Conservation (phyloP, 2,888 invertebrate genomes). For the Phengaris arion region DNA sequence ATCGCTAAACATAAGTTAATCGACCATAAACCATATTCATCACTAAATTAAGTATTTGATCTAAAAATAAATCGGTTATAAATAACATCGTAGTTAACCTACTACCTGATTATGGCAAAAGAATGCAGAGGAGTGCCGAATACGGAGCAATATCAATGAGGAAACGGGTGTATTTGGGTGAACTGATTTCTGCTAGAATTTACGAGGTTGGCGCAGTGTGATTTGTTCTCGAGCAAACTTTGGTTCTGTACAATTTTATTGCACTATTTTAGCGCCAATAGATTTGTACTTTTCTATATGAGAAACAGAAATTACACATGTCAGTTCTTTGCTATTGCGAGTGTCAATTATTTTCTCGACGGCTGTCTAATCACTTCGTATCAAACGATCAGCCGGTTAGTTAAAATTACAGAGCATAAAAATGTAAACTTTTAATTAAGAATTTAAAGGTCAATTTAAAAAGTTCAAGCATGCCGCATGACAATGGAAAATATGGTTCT, state of each 20-base stretch:
- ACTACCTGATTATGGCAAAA: constrained; percentile 4
- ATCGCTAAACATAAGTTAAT: neutral
- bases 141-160: constrained; percentile 4
- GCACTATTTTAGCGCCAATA: neutral
- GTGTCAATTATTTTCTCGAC: too few relatives aligned
- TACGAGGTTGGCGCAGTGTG: neutral
- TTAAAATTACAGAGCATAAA: too few relatives aligned
- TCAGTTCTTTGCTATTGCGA: too few relatives aligned
- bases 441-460: neutral
- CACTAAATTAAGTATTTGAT: neutral
- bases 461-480: neutral
- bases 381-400: too few relatives aligned
- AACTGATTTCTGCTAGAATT: neutral
- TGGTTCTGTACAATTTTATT: neutral
- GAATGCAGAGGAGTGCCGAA: constrained; percentile 12
- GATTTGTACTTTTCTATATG: too few relatives aligned
- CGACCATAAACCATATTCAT: neutral
- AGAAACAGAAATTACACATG: too few relatives aligned
- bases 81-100: neutral
- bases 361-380: too few relatives aligned
- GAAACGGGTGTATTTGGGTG: neutral
- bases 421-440: too few relatives aligned
- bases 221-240: neutral
- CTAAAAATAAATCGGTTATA: neutral
- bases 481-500: neutral